phyloP scores from a whole-genome alignment of 2,113 vertebrate genomes.

The Embiotoca jacksoni region DNA sequence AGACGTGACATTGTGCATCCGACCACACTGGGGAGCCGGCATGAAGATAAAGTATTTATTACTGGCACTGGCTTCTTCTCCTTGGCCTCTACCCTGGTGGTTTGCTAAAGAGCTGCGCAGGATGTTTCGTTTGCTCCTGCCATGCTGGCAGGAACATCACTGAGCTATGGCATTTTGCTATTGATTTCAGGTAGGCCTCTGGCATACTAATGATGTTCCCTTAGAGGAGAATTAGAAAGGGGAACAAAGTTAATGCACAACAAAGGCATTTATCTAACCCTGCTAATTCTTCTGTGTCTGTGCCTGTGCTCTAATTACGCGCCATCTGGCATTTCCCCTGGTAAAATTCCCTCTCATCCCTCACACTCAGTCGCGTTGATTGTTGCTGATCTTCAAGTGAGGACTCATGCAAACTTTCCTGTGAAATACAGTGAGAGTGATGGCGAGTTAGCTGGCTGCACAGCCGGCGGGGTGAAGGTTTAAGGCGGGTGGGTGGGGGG shows the following conservation, averaged over 20 bases:
- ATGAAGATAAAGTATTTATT: conserved; percentile 71
- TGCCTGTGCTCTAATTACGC: conserved; percentile 79
- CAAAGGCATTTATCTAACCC: conserved; percentile 77
- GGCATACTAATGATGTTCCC: conserved; percentile 75
- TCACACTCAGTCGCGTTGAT: conserved; percentile 74
- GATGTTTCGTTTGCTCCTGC: conserved; percentile 43
- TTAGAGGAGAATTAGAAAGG: conserved; percentile 61
- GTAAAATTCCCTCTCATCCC: conserved; percentile 75
- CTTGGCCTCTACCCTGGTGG: conserved; percentile 60
- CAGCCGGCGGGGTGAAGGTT: conserved; percentile 32
- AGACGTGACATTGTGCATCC: conserved; percentile 57
- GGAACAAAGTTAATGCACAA: conserved; percentile 71
- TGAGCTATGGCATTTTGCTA: conserved; percentile 65
- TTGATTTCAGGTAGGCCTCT: conserved; percentile 73
- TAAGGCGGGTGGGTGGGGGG: conserved; percentile 14
- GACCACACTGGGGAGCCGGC: conserved; percentile 39
- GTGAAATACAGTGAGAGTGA: conserved; percentile 61
- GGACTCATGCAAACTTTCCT: conserved; percentile 68
- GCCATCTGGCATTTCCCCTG: conserved; percentile 81
- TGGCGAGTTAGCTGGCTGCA: conserved; percentile 52
- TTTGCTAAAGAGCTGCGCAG: conserved; percentile 57
- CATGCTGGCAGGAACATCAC: conserved; percentile 64
- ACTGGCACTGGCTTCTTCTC: conserved; percentile 48
- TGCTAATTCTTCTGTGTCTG: conserved; percentile 76
- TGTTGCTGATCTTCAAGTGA: conserved; percentile 76